Evolutionary conservation across 2,113 vertebrate genomes (phyloP), one percentile per base, ranked within the genome.

Genomic region (Rattus norvegicus): DNA sequence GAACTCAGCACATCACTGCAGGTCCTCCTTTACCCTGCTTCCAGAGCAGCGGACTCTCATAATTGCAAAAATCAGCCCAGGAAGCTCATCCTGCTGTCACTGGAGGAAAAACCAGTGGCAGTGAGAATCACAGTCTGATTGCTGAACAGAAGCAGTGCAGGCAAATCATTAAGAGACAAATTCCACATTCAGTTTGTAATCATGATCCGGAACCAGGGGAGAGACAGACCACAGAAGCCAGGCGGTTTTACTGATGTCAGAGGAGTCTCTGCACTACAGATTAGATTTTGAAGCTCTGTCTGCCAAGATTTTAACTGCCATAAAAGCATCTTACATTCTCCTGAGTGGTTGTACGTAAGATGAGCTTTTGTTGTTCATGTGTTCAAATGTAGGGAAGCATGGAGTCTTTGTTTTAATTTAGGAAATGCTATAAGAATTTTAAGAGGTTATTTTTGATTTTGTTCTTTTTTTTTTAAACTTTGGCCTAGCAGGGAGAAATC

Each of bases 341-440:
- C 11, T 59, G 65, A 80, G 36, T 56, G 17, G 86, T 47, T 90
- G 39, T 83, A 5, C 19, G 2, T 90, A 93, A 92, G 17, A 72
- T 95, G 43, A 88, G 12, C 14, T 96, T 88, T 89, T 33, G 2
- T 47, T 52, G 61, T 86, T 85, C 54, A 22, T 77, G 1, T 93
- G 43, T 88, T n/a, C 90, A 36, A 67, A 79, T 73, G 91, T 69
- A 92, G 28, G 9, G 80, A 91, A 80, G 8, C 0, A 52, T 81
- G 80, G n/a, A 20, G 39, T 73, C 76, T 95, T 93, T 92, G 59
- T 49, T 87, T 94, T 69, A 92, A 90, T 67, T 85, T 4, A 76
- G 73, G 56, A 94, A 84, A 73, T 67, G 87, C 43, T 88, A 11
- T 89, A 90, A 72, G 24, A 49, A 52, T 79, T 96, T 90, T 96